Conservation (phyloP, 2,113 vertebrate genomes). For the Atrichornis clamosus region DNA sequence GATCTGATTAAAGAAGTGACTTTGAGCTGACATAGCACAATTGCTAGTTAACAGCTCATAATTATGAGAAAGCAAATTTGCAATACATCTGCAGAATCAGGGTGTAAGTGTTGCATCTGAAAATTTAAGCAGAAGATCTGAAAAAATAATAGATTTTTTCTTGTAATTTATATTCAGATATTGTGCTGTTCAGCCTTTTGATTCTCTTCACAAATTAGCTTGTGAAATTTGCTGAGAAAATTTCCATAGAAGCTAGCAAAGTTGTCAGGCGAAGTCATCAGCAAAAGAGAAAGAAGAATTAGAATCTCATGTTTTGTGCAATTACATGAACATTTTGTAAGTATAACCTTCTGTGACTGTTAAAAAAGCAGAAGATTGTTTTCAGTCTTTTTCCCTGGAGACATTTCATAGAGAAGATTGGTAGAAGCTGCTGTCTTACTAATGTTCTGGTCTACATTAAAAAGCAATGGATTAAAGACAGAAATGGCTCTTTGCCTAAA, state of each 20-base stretch:
- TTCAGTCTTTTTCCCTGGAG: constrained; percentile 11
- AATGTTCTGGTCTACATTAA: neutral
- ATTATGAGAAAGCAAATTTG: neutral
- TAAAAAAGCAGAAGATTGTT: constrained; percentile 7
- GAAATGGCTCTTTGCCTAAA: neutral
- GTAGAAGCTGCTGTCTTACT: neutral
- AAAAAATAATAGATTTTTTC: neutral
- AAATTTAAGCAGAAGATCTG: neutral
- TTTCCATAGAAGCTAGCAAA: neutral
- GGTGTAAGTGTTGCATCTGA: neutral
- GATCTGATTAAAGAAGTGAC: neutral
- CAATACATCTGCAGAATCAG: neutral
- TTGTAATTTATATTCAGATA: neutral
- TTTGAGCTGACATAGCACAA: neutral
- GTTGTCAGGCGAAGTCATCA: neutral
- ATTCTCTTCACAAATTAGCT: neutral
- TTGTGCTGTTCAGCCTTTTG: neutral
- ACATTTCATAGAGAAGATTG: neutral
- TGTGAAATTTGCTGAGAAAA: neutral
- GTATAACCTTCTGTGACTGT: neutral
- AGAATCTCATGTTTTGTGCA: neutral
- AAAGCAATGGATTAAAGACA: constrained; percentile 12
- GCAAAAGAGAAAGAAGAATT: constrained; percentile 5
- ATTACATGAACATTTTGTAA: neutral
- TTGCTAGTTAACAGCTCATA: neutral